Evolutionary conservation across 1,140 invertebrate species (phyloP).

Genomic region (Anadara kagoshimensis): DNA sequence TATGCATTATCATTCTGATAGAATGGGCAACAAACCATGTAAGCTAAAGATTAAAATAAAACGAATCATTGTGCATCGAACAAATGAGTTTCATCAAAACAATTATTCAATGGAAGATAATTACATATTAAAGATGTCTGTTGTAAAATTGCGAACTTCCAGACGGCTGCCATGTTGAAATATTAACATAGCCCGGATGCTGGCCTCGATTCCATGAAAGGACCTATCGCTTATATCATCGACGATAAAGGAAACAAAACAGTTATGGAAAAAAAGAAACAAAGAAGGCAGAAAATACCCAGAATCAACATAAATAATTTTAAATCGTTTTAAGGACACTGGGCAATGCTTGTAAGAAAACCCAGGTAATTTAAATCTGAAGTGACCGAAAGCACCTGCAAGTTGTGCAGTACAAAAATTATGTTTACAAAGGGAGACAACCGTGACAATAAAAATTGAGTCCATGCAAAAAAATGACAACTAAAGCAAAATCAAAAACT

Average conservation of each 20-base stretch:
- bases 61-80: too few species aligned
- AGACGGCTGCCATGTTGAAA: slow-evolving; percentile 56
- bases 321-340: slow-evolving; percentile 5
- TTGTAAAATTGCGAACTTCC: slow-evolving; percentile 29
- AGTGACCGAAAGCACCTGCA: too few species aligned
- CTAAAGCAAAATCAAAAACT: too few species aligned
- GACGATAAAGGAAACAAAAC: slow-evolving; percentile 19
- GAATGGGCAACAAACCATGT: background rate
- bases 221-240: slow-evolving; percentile 6
- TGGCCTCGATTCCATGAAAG: slow-evolving; percentile 27
- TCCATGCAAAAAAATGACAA: too few species aligned
- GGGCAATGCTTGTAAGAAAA: too few species aligned
- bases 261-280: background rate
- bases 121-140: background rate
- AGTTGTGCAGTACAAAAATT: too few species aligned
- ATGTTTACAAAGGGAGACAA: too few species aligned
- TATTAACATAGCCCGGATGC: slow-evolving; percentile 35
- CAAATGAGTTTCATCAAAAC: too few species aligned
- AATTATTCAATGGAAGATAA: background rate
- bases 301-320: background rate
- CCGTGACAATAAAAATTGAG: too few species aligned
- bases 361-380: too few species aligned
- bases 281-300: background rate
- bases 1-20: background rate
- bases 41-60: too few species aligned